Evolutionary conservation across 2,113 vertebrate species (phyloP).

Genomic region (Apus apus): DNA sequence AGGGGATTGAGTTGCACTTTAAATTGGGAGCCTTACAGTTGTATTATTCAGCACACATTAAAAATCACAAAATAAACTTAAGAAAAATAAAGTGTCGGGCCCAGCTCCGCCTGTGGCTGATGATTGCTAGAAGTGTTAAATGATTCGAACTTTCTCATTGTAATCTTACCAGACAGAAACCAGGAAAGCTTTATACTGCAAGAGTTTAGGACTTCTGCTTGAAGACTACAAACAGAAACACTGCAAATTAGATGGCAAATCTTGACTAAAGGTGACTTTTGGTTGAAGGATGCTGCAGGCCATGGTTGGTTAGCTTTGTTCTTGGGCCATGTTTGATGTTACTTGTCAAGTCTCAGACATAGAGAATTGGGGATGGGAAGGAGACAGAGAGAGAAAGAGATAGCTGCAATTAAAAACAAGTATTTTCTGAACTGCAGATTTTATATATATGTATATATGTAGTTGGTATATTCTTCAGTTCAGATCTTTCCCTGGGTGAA

Average conservation of each 20-base stretch:
- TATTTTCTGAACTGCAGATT: slow-evolving; percentile 3
- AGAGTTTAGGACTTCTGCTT: slow-evolving; percentile 12
- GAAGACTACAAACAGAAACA: neutral
- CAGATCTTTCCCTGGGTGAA: slow-evolving; percentile 16
- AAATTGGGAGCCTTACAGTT: neutral
- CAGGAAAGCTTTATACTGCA: neutral
- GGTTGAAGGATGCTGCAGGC: slow-evolving; percentile 41
- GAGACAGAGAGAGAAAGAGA: neutral
- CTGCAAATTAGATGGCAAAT: neutral
- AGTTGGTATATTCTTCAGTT: neutral
- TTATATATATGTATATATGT: too few relatives aligned
- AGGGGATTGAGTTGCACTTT: slow-evolving; percentile 17
- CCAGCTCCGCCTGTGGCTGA: neutral
- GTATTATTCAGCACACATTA: neutral
- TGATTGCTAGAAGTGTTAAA: neutral
- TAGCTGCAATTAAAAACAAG: slow-evolving; percentile 38
- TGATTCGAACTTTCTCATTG: neutral
- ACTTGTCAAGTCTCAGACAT: neutral
- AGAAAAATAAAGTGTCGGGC: neutral
- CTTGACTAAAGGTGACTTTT: slow-evolving; percentile 34
- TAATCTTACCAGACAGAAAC: neutral
- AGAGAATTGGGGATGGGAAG: neutral
- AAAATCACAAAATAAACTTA: neutral
- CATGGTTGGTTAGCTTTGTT: slow-evolving; percentile 30
- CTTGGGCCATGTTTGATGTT: neutral